A percentile compares a stretch with the other conserved stretches of the same genome.
These are phyloP conservation scores for Euzophera pinguis DNA, from an alignment of 2,888 invertebrate genomes.

Conservation along the genomic window DNA sequence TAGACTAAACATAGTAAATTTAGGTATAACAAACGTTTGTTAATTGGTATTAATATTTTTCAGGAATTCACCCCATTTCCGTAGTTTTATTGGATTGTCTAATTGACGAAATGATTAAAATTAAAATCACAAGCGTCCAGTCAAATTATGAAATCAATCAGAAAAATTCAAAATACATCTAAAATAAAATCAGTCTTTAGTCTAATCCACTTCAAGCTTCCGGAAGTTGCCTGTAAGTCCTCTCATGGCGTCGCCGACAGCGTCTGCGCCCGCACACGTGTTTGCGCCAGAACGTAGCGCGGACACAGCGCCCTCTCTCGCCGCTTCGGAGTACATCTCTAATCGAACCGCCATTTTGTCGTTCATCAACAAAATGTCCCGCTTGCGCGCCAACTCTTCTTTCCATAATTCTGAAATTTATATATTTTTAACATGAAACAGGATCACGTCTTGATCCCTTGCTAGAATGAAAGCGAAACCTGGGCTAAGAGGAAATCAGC, in stretches of 20 bases:
- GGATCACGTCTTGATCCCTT: no score
- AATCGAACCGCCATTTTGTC: conserved; percentile 85
- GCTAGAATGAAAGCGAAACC: no score
- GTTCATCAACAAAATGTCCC: conserved; percentile 81
- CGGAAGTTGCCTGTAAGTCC: conserved; percentile 88
- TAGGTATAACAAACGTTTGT: no score
- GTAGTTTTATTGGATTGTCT: no score
- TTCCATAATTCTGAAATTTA: conserved; percentile 82
- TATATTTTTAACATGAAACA: no score
- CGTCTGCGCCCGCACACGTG: conserved; percentile 81
- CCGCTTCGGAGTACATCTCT: conserved; percentile 85
- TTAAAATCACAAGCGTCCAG: not conserved
- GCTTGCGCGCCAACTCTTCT: conserved; percentile 80
- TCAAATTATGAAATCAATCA: not conserved
- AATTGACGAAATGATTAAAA: no score
- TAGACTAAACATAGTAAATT: no score
- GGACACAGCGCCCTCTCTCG: conserved; percentile 86
- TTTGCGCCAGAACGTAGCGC: conserved; percentile 82
- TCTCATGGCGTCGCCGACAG: conserved; percentile 83
- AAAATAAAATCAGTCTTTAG: conserved; percentile 10
- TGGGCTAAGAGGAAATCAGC: no score
- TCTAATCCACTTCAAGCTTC: conserved; percentile 87
- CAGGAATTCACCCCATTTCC: no score
- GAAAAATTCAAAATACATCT: not conserved
- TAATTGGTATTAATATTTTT: no score